Evolutionary conservation across 2,888 invertebrate genomes (phyloP), one percentile per base, ranked within the genome.

Genomic region (Dugesia japonica): DNA sequence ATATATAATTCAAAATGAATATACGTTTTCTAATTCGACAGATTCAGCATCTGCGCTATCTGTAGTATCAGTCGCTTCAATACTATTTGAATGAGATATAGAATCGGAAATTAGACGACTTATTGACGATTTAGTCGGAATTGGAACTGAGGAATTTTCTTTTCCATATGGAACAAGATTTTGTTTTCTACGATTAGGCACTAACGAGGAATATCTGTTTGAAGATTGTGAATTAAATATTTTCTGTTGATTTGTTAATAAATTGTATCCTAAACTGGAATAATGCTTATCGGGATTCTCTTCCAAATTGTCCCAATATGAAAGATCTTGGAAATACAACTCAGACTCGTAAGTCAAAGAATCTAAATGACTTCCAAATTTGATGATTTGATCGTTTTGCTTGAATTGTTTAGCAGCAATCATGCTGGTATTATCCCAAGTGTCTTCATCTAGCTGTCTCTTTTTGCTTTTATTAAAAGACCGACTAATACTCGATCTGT

Each of bases 41-140:
- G 74, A 73, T 26, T 73, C 74, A 17, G 74, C 74, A 73, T 73
- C 74, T 23, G 74, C 74, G 23, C 74, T 73, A 23, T 73, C 74
- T 7, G 74, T 73, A 26, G 33, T 33, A 17, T 73, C 74, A 13
- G 23, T n/a, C 4, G 56, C 56, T 56, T 56, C 56, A 23, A 56
- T n/a, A 23, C 56, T 56, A 23, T 56, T 56, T 56, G 56, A 56
- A 56, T 56, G 56, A 9, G 56, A 56, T 13, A 4, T 4, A 1
- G 56, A 56, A n/a, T 56, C n/a, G 4, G 56, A 56, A 56, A 56
- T 56, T n/a, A 56, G 17, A 20, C 56, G 56, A n/a, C 9, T 4
- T 13, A 38, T 17, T 31, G 31, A 31, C 4, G 56, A n/a, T 56
- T 56, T 56, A 20, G 56, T 13, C 20, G 4, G 56, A 20, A 1